These are phyloP conservation scores for Patiria miniata DNA, from an alignment of 35 echinoderm and acorn worm species.

Conservation along the genomic window DNA sequence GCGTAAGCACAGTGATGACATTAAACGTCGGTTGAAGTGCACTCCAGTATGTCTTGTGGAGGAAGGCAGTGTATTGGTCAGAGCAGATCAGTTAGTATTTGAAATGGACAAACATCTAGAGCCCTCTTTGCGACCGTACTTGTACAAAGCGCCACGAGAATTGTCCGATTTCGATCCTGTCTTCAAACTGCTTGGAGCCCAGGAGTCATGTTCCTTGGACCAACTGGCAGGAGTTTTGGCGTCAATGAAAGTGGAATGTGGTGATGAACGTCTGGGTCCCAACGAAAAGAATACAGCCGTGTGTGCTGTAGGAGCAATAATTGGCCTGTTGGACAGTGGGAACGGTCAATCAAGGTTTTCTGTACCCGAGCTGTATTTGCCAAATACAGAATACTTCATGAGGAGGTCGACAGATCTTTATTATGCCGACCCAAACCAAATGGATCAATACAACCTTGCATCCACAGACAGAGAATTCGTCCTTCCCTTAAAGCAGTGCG, in stretches of 20 bases:
- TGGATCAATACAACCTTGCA: not conserved
- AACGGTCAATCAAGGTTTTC: conserved; percentile 15
- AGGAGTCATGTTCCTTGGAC: not conserved
- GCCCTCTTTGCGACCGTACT: not conserved
- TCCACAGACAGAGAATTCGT: not conserved
- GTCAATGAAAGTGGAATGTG: not conserved
- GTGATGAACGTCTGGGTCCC: not conserved
- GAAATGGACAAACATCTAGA: not conserved
- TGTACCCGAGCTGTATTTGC: not conserved
- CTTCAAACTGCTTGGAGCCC: not conserved
- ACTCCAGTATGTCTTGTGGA: conserved; percentile 34
- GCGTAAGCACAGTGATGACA: not conserved
- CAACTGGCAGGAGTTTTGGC: conserved; percentile 23
- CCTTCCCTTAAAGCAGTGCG: conserved; percentile 24
- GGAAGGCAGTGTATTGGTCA: not conserved
- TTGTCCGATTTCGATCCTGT: conserved; percentile 15
- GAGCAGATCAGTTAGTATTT: conserved; percentile 16
- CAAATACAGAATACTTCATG: not conserved
- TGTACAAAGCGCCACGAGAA: conserved; percentile 16
- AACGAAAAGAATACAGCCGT: not conserved
- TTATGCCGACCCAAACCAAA: not conserved
- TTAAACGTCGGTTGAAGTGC: not conserved
- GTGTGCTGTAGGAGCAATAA: not conserved
- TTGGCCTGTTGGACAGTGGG: not conserved
- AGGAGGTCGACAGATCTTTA: conserved; percentile 8